Conservation (phyloP, 2,797 vertebrate species). For the Artibeus lituratus region DNA sequence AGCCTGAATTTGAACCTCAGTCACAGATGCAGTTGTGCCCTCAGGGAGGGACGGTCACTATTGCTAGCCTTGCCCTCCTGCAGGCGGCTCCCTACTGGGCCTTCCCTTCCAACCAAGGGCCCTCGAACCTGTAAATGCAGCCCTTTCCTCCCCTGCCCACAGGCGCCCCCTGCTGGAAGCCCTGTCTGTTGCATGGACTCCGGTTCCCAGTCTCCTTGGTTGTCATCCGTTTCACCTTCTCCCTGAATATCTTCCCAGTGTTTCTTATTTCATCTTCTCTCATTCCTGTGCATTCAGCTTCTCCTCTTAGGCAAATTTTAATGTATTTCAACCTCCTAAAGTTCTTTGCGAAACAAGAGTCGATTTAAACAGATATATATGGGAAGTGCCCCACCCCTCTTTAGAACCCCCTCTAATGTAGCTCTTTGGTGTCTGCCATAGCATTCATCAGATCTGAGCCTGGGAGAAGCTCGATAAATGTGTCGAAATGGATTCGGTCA, state of each 20-base stretch:
- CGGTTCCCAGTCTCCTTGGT: neutral
- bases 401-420: too few species aligned
- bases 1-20: neutral
- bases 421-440: neutral
- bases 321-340: neutral
- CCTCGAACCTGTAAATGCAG: neutral
- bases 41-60: accelerated
- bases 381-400: neutral
- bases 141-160: neutral
- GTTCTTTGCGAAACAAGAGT: neutral
- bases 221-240: neutral
- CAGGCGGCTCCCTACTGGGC: accelerated
- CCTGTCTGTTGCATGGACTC: neutral
- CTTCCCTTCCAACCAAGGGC: too few species aligned
- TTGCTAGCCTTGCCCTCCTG: neutral
- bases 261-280: neutral
- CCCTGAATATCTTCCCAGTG: neutral
- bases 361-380: neutral
- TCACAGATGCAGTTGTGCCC: neutral
- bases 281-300: neutral
- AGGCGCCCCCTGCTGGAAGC: neutral
- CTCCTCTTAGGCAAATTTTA: neutral
- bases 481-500: neutral
- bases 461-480: neutral
- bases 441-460: neutral